Percentiles rank a stretch among this genome's conserved stretches.
Conservation (phyloP, 2,113 vertebrate species). For the Cariama cristata region DNA sequence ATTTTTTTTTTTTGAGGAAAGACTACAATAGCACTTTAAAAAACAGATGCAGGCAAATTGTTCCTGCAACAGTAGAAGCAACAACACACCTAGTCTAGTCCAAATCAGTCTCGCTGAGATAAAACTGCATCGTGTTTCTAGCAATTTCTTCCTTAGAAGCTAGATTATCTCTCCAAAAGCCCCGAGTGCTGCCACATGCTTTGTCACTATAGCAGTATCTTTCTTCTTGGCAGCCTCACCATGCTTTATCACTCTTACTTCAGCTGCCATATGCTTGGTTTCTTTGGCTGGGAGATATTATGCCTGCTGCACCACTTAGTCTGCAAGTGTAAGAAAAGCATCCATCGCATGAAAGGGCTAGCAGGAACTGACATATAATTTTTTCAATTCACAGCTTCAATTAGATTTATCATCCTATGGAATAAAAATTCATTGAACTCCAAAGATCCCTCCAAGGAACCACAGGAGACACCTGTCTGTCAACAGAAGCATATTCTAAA, state of each 20-base stretch:
- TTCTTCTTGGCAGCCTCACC: constrained; percentile 31
- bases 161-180: neutral
- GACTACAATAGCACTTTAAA: neutral
- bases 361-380: neutral
- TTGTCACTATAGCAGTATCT: neutral
- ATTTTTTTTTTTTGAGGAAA: neutral
- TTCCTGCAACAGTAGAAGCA: neutral
- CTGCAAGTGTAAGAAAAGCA: neutral
- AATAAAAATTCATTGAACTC: neutral
- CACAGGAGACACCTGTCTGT: neutral
- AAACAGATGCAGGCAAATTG: neutral
- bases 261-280: neutral
- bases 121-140: neutral
- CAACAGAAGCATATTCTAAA: neutral
- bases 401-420: neutral
- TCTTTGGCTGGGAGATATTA: neutral
- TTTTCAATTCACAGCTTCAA: neutral
- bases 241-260: neutral
- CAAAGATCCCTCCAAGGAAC: neutral
- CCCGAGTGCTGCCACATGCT: neutral
- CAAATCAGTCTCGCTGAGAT: neutral
- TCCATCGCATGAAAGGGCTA: neutral
- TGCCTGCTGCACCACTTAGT: neutral
- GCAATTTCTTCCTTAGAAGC: neutral
- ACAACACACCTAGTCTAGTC: neutral